Base-by-base conservation (phyloP, 2,888 invertebrate genomes). In the Polyommatus iphigenia region DNA sequence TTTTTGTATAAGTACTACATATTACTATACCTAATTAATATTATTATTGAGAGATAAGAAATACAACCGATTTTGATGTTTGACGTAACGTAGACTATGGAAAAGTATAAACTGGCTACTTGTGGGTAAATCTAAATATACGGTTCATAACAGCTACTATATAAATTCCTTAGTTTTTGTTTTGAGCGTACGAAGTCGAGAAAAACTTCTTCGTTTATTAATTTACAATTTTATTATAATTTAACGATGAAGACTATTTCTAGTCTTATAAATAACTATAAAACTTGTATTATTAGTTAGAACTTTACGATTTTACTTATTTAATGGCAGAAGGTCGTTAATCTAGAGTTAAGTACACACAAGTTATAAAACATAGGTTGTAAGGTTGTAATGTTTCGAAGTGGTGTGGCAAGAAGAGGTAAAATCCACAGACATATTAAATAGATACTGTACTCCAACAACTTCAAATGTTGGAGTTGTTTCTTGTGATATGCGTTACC, bases 361-460 rank as follows among this genome's bases (percentile, higher is more conserved):
- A 59, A 59, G 59, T 59, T 59, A 59, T 59, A 59, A 59, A 59
- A 59, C 20, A 59, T 59, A 59, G 20, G 59, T 59, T 59, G 59
- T 59, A 59, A 59, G 18, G 59, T 59, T 59, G 59, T n/a, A 59
- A 8, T 59, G 20, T n/a, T 20, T 59, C 59, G 8, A 20, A 59
- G n/a, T 59, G 20, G 59, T 20, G 54, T 59, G 59, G 20, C 8
- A 2, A 10, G 10, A 3, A 20, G 6, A 20, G 7, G n/a, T 7
- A 20, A n/a, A 20, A 8, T n/a, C 59, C 59, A 59, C 20, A 59
- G 59, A 59, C 10, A 59, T 59, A 59, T 20, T 54, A 54, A 54
- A 15, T 13, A 54, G 54, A 54, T 5, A 54, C 18, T 18, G 0
- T n/a, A n/a, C n/a, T n/a, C n/a, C n/a, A n/a, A n/a, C 5, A 18